Percentiles rank a stretch among this genome's conserved stretches.
Evolutionary conservation across 37 sponge, comb jelly and placozoan species (phyloP).

Genomic region (Ephydatia muelleri): DNA sequence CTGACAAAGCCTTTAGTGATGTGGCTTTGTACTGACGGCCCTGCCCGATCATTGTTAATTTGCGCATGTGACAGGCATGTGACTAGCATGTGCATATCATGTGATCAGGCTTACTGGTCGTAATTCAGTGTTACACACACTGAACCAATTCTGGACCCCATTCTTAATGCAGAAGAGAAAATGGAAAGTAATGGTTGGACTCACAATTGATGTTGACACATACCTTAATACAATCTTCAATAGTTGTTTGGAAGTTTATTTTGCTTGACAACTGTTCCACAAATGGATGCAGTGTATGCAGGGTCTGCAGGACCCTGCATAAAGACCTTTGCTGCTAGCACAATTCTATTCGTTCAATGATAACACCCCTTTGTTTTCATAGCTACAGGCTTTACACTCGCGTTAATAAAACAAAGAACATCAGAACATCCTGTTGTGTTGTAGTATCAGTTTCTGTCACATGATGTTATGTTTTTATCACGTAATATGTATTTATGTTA

Average conservation of each 20-base stretch:
- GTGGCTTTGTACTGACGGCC: not conserved
- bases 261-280: not conserved
- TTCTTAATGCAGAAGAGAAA: not conserved
- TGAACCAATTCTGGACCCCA: not conserved
- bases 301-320: not conserved
- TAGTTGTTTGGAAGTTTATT: not conserved
- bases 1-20: not conserved
- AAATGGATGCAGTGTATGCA: not conserved
- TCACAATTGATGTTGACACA: not conserved
- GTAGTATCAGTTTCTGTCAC: no score
- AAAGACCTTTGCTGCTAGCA: no score
- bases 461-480: no score
- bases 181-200: not conserved
- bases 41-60: not conserved
- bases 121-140: not conserved
- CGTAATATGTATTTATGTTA: no score
- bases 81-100: not conserved
- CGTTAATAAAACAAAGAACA: no score
- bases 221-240: not conserved
- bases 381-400: no score
- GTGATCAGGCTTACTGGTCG: not conserved
- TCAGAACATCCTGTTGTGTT: no score
- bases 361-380: no score
- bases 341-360: no score
- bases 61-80: not conserved